Base-by-base conservation (phyloP, 2,113 vertebrate genomes). In the Prochilodus magdalenae region DNA sequence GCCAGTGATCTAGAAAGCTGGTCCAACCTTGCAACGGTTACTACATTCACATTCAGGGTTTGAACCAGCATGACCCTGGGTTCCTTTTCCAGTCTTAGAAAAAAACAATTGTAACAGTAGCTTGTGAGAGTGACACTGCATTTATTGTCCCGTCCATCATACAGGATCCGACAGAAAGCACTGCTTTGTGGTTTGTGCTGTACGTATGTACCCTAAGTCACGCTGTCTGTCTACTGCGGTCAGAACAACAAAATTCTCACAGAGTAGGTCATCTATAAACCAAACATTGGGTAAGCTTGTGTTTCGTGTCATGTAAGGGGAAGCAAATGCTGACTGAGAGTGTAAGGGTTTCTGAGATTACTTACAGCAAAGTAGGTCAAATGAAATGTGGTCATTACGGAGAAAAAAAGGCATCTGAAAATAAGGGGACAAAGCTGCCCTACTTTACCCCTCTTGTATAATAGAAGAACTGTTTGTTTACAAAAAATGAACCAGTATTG, bases 391-490 rank as follows among this genome's bases (percentile, higher is more conserved):
- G 76, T 70, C 79, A 80, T 80, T 73, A 75, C 6, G 44, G 18
- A 80, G 71, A 76, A 75, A 72, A 47, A 72, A 18, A 75, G 11
- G 11, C 22, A 72, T 60, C 59, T 40, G 51, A 69, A 66, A 82
- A 36, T 36, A 63, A 53, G 27, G 73, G 36, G 30, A 7, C 13
- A 73, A 85, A 84, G 83, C 63, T 51, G 86, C 70, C 91, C 91
- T 89, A 88, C 75, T 91, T 92, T 90, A 15, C 49, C 75, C 59
- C 29, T 73, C 59, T 87, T 90, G 85, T 70, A 85, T 51, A 74
- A n/a, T 36, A 70, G 40, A 75, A 8, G 18, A 11, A 49, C 44
- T n/a, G 20, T 70, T 59, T 82, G 69, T 73, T 75, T 67, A 55
- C 16, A 65, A 71, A 79, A n/a, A 80, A 16, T 62, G 36, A 72